Evolutionary conservation across 53 echinoderm and acorn worm genomes (phyloP).

Genomic region (Stichopus horrens): DNA sequence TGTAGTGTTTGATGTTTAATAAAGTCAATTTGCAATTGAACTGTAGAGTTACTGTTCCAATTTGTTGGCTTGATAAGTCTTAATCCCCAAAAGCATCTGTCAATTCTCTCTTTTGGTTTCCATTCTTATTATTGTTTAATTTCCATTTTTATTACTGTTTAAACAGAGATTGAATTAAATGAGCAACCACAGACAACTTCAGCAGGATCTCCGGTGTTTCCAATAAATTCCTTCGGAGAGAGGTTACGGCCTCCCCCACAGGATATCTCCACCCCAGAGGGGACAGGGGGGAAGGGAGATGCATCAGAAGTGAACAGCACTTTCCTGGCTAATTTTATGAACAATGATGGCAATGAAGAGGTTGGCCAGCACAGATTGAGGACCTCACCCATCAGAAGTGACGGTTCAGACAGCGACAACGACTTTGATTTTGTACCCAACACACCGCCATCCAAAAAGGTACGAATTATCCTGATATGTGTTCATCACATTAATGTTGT

Average conservation of each 20-base stretch:
- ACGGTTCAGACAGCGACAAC: slow-evolving; percentile 48
- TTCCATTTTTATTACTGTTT: neutral
- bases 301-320: slow-evolving; percentile 57
- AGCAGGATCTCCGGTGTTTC: slow-evolving; percentile 23
- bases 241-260: slow-evolving; percentile 11
- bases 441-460: slow-evolving; percentile 94
- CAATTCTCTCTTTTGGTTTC: too few species aligned
- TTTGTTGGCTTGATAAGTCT: too few species aligned
- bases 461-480: slow-evolving; percentile 21
- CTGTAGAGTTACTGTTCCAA: too few species aligned
- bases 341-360: slow-evolving; percentile 15
- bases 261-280: neutral
- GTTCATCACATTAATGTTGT: neutral
- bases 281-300: slow-evolving; percentile 1
- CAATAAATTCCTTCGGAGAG: slow-evolving; percentile 15
- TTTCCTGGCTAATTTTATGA: slow-evolving; percentile 58
- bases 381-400: slow-evolving; percentile 9
- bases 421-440: slow-evolving; percentile 80
- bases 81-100: too few species aligned
- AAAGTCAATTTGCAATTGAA: too few species aligned
- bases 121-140: neutral
- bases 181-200: slow-evolving; percentile 7
- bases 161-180: neutral
- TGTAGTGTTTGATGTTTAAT: too few species aligned
- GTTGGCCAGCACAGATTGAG: slow-evolving; percentile 3